Evolutionary conservation across 1,140 invertebrate species (phyloP).

Genomic region (Pantala flavescens): DNA sequence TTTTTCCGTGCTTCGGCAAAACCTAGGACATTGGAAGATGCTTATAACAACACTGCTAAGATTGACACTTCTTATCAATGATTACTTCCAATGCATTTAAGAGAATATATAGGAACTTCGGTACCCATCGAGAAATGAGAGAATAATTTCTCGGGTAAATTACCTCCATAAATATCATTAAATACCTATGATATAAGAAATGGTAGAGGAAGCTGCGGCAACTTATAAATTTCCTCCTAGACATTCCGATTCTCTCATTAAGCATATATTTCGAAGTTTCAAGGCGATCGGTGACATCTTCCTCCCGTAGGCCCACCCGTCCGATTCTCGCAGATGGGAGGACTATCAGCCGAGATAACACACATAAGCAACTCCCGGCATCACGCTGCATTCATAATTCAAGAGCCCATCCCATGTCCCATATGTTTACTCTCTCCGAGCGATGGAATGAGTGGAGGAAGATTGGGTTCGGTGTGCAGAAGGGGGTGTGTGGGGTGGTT

Average conservation of each 20-base stretch:
- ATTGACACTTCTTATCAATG: no score
- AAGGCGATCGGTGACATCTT: not conserved
- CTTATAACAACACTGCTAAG: no score
- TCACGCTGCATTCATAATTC: conserved; percentile 9
- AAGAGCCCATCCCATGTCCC: not conserved
- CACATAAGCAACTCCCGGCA: not conserved
- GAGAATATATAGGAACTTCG: no score
- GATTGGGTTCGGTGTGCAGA: not conserved
- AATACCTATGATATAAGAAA: no score
- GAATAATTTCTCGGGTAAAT: no score
- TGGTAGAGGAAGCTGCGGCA: no score
- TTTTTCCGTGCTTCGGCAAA: no score
- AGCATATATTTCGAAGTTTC: not conserved
- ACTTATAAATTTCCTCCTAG: no score
- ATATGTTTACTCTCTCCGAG: not conserved
- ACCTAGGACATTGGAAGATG: no score
- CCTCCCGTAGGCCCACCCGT: not conserved
- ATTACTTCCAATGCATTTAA: no score
- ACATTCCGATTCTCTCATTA: not conserved
- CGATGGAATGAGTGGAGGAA: not conserved
- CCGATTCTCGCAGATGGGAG: not conserved
- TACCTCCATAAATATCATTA: no score
- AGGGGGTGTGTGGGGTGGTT: not conserved
- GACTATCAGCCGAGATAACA: not conserved
- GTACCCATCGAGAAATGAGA: no score